Base-by-base conservation (phyloP, 2,888 invertebrate species). In the Epicampocera succincta region DNA sequence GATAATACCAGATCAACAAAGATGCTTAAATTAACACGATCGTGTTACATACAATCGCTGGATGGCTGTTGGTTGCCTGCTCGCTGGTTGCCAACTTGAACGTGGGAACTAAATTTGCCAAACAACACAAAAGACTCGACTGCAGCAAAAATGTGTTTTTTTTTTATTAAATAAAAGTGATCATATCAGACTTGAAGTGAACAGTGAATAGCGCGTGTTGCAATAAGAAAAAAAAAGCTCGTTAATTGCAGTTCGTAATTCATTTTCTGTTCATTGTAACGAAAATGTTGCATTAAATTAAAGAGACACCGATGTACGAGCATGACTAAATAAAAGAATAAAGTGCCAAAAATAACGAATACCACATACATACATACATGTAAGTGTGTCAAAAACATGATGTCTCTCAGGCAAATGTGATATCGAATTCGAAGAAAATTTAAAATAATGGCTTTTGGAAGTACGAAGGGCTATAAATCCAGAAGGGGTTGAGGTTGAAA, bases 41-140 rank as follows among this genome's bases (percentile, higher is more conserved):
- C 83, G 42, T 52, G 81, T 82, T 85, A 80, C 68, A 79, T 46
- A 65, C 65, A 60, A 66, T 73, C 76, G 25, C n/a, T 69, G 33
- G 8, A 19, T 69, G 58, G 9, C 48, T 66, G 63, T 40, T 73
- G 19, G 60, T 56, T 83, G 65, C 25, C 50, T 61, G 58, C 21
- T 33, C 40, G 44, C 75, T 71, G 73, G 61, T 78, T 74, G 60
- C 68, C 68, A 71, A 50, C 80, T 56, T 71, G 80, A 85, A 84
- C 85, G 85, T 85, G 85, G 84, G 85, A 85, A 85, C 80, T 81
- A 68, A 82, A 69, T 65, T 68, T 68, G 69, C 11, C 21, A 63
- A 73, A 50, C 19, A 56, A 15, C 38, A 17, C 73, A 73, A 72
- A 83, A 78, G 54, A 56, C 66, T 12, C 38, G 38, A 38, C 38